These are phyloP conservation scores for Corythornis vintsioides DNA, from an alignment of 2,113 vertebrate species.

Conservation along the genomic window DNA sequence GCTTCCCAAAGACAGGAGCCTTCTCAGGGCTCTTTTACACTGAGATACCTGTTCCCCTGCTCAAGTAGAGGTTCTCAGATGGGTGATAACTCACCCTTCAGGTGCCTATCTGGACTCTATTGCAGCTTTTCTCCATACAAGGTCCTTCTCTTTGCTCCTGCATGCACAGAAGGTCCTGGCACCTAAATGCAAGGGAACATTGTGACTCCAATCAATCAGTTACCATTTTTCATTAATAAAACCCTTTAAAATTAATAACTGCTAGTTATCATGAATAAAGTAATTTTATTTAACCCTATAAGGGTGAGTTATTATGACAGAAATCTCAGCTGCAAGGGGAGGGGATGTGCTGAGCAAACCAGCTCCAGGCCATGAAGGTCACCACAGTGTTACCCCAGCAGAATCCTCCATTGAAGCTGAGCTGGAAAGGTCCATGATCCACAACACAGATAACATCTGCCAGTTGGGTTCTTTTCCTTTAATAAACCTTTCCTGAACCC, in stretches of 20 bases:
- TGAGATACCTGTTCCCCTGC: background rate
- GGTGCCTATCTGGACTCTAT: background rate
- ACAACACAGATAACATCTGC: background rate
- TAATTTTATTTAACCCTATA: background rate
- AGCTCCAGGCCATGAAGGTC: background rate
- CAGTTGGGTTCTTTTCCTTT: constrained; percentile 23
- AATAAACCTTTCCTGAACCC: constrained; percentile 40
- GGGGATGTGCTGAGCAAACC: background rate
- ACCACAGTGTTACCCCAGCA: fast-evolving
- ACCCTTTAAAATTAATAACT: background rate
- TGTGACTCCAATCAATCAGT: background rate
- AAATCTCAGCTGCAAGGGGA: background rate
- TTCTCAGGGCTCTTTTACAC: background rate
- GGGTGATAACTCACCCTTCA: background rate
- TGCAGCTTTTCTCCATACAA: background rate
- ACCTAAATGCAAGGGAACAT: background rate
- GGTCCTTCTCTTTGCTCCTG: background rate
- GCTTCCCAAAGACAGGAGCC: background rate
- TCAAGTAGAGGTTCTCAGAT: background rate
- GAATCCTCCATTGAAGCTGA: background rate
- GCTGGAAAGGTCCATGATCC: background rate
- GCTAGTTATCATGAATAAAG: background rate
- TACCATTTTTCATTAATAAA: background rate
- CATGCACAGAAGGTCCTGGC: background rate
- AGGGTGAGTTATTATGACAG: background rate